Evolutionary conservation across 92 coral and sea anemone genomes (phyloP), one percentile per base, ranked within the genome.

Genomic region (Isaurus tuberculatus): DNA sequence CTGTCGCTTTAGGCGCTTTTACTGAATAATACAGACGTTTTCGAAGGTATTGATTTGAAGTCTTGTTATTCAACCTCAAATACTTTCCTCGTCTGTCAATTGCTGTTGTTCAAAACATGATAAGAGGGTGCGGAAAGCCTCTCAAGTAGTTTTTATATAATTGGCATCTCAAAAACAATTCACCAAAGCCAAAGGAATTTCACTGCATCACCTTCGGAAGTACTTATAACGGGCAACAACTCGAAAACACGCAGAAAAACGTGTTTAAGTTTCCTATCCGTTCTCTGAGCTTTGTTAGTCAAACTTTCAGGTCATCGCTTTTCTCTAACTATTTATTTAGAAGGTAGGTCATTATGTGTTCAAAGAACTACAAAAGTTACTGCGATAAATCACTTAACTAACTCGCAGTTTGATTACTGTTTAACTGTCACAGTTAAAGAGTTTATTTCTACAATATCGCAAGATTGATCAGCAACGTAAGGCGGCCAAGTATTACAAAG

Each of bases 111-210:
- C 11, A 40, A 40, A 77, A 55, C 19, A 57, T 22, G 27, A 34
- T 77, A 77, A 57, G 70, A 36, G 49, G 82, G 51, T 40, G 70
- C 46, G 26, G 70, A 77, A 23, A 77, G 1, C 25, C 14, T 58
- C 17, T 28, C 40, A 42, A 31, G 26, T 51, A 26, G 29, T 2
- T 7, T 53, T 4, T 51, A n/a, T 32, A 36, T 22, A 48, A 58
- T 15, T 34, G 19, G 33, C 16, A 55, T 34, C 1, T 20, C 46
- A 22, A 65, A 26, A 17, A 32, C 34, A 5, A 53, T 53, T 20
- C 68, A 2, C 81, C 28, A 32, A 17, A 33, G 31, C 81, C 28
- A 57, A 30, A 58, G 31, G 27, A 10, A 23, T 58, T 57, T 73
- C 82, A n/a, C 15, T n/a, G 23, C 34, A 34, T 5, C 25, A 13